Conservation (phyloP, 2,888 invertebrate genomes). For the Camponotus fellah region DNA sequence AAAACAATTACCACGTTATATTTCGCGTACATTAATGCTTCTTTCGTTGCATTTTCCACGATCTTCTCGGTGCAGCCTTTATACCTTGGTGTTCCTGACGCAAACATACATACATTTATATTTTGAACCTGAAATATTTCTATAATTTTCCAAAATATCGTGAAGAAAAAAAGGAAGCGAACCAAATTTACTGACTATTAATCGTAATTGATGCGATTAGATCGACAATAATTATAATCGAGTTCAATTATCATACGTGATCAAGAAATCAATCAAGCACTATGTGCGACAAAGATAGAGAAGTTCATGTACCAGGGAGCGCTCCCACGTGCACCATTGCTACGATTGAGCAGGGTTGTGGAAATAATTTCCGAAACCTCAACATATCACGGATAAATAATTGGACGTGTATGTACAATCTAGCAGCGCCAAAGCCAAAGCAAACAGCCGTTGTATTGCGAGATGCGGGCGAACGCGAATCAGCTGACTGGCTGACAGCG, state of each 20-base stretch:
- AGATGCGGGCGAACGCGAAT: neutral
- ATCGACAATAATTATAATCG: neutral
- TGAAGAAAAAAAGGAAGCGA: neutral
- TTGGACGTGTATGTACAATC: neutral
- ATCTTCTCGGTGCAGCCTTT: constrained; percentile 87
- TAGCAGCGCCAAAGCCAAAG: neutral
- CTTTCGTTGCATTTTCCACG: constrained; percentile 88
- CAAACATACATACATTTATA: neutral
- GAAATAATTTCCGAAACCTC: constrained; percentile 83
- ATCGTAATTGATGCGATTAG: neutral
- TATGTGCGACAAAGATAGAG: neutral
- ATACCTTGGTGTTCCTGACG: constrained; percentile 89
- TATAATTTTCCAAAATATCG: neutral
- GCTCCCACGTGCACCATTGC: constrained; percentile 92
- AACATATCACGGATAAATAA: constrained; percentile 81
- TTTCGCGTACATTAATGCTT: constrained; percentile 89
- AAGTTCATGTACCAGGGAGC: constrained; percentile 88
- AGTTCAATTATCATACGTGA: neutral
- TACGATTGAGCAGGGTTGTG: constrained; percentile 87
- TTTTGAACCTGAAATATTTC: neutral
- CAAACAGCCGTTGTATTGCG: neutral
- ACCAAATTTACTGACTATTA: neutral
- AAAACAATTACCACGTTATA: constrained; percentile 87
- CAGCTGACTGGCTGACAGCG: neutral
- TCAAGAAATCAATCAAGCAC: neutral